Evolutionary conservation across 2,113 vertebrate genomes (phyloP), one percentile per base, ranked within the genome.

Genomic region (Rhynchopsitta pachyrhyncha): DNA sequence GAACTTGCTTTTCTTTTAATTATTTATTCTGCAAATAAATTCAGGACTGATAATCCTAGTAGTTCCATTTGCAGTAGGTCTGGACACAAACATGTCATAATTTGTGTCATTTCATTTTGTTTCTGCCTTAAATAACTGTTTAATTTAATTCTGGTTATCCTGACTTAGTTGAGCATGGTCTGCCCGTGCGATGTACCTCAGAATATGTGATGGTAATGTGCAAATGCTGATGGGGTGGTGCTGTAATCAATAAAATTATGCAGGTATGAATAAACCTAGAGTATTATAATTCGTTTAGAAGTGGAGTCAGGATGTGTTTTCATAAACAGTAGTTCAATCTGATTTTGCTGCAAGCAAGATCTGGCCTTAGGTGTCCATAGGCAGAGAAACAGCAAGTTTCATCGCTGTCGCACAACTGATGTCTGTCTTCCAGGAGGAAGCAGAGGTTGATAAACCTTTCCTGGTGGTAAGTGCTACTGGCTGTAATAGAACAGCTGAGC

Each of bases 371-470:
- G 12, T 76, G 49, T 82, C 80, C 6, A 4, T 15, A 37, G 19
- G 10, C 67, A 85, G 82, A 89, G 77, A 63, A 92, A 46, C 0
- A 1, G 35, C 42, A 60, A 9, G 20, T 92, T 92, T 77, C 8
- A 8, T 82, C 0, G 0, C 42, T 67, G 62, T 29, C 33, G 42
- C 44, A 69, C 6, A 11, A 8, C 24, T 37, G 27, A 57, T 1
- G 1, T 50, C 42, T 47, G 23, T 33, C 19, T 87, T 94, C 42
- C 7, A 18, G 86, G 86, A 59, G 11, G 41, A 55, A 62, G n/a
- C 24, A 28, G 42, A 57, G 7, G 10, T n/a, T 46, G 35, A 27
- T 37, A 86, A n/a, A 71, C 33, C 28, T 79, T 82, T 81, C 49
- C 19, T 2, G 0, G 74, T 82, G 28, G 9, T 33, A 74, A 60